A percentile compares a stretch with the other conserved stretches of the same genome.
These are phyloP conservation scores for Athalia cordata DNA, from an alignment of 2,888 invertebrate species.

Conservation along the genomic window DNA sequence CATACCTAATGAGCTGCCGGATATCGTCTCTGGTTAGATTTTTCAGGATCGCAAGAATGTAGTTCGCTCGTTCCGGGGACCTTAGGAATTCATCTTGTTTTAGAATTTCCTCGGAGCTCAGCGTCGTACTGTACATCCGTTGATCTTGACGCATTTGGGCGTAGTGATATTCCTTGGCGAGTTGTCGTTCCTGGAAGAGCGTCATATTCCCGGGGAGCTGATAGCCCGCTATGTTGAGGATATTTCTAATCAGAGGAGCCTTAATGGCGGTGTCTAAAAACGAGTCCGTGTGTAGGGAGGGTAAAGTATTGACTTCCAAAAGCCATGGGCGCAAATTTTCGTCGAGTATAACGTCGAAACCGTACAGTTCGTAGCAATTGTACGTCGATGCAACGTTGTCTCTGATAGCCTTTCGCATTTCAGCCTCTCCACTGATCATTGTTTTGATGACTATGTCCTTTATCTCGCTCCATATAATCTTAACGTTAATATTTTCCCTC, in stretches of 20 bases:
- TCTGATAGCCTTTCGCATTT: conserved; percentile 82
- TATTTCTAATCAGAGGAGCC: conserved; percentile 89
- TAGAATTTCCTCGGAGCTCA: conserved; percentile 5
- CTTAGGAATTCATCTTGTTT: conserved; percentile 29
- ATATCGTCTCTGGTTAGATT: conserved; percentile 91
- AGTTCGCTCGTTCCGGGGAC: conserved; percentile 71
- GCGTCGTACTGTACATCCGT: conserved; percentile 35
- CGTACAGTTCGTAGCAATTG: conserved; percentile 94
- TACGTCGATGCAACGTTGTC: conserved; percentile 85
- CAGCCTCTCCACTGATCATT: conserved; percentile 87
- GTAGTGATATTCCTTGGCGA: conserved; percentile 29
- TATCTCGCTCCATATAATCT: conserved; percentile 85
- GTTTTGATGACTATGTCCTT: conserved; percentile 94
- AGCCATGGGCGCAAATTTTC: conserved; percentile 93
- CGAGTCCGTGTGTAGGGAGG: conserved; percentile 87
- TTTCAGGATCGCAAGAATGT: conserved; percentile 83
- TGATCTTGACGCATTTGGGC: conserved; percentile 37
- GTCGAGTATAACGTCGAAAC: conserved; percentile 94
- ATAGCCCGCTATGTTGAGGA: conserved; percentile 93
- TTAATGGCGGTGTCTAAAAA: conserved; percentile 92
- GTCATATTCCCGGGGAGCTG: conserved; percentile 78
- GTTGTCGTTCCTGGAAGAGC: conserved; percentile 40
- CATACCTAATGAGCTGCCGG: conserved; percentile 85
- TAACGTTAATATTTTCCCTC: conserved; percentile 82
- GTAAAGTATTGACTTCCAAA: conserved; percentile 89